Evolutionary conservation across 2,113 vertebrate species (phyloP).

Genomic region (Thamnaconus septentrionalis): DNA sequence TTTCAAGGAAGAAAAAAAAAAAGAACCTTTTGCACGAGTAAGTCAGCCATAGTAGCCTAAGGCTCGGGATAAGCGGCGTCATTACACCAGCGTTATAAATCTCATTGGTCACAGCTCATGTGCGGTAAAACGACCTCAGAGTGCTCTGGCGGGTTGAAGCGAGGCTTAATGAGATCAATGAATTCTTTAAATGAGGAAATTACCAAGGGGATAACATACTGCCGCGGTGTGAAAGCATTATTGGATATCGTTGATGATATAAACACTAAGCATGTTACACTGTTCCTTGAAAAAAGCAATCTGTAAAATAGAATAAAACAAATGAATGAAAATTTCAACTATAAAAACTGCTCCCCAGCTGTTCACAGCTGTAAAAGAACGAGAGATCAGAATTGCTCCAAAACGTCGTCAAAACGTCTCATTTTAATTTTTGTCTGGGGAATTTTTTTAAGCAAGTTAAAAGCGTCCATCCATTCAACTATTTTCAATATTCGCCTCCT

Average conservation of each 20-base stretch:
- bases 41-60: conserved; percentile 26
- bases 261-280: not conserved
- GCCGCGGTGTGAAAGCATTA: not conserved
- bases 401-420: too few relatives aligned
- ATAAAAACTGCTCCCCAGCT: too few relatives aligned
- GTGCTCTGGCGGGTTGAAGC: conserved; percentile 18
- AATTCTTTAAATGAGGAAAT: conserved; percentile 19
- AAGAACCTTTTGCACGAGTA: conserved; percentile 31
- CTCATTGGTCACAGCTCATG: conserved; percentile 54
- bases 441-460: too few relatives aligned
- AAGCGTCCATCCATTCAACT: too few relatives aligned
- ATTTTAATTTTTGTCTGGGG: too few relatives aligned
- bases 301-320: too few relatives aligned
- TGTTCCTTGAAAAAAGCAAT: not conserved
- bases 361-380: too few relatives aligned
- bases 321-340: too few relatives aligned
- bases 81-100: conserved; percentile 47
- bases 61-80: conserved; percentile 41
- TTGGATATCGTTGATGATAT: not conserved
- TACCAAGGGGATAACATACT: conserved; percentile 1
- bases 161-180: conserved; percentile 32
- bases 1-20: conserved; percentile 3
- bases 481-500: too few relatives aligned
- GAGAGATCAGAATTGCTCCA: too few relatives aligned
- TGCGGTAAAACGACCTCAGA: conserved; percentile 38